phyloP scores from a whole-genome alignment of 2,888 invertebrate species.

The Pandemis cinnamomeana region DNA sequence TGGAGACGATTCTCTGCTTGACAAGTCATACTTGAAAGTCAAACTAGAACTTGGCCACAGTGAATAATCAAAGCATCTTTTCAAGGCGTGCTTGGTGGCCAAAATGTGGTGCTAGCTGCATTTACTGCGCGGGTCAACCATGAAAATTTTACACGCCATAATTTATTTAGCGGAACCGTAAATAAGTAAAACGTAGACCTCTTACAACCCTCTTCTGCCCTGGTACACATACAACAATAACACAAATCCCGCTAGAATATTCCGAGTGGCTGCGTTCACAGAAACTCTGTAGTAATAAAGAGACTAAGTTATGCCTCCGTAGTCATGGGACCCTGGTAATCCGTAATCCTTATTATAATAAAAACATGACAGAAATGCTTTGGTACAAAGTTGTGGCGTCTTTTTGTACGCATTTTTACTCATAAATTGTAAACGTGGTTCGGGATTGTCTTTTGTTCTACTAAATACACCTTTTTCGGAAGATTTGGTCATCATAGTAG shows the following conservation, averaged over 20 bases:
- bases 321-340: constrained; percentile 26
- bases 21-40: no score
- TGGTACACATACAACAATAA: constrained; percentile 20
- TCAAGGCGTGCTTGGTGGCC: not conserved
- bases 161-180: not conserved
- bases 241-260: constrained; percentile 35
- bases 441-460: not conserved
- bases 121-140: not conserved
- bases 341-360: constrained; percentile 24
- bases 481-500: no score
- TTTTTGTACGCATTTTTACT: not conserved
- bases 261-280: constrained; percentile 13
- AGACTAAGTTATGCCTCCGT: constrained; percentile 30
- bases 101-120: not conserved
- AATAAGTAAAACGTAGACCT: constrained; percentile 11
- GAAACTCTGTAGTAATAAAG: constrained; percentile 16
- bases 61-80: no score
- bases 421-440: not conserved
- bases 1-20: no score
- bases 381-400: constrained; percentile 7
- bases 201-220: constrained; percentile 3
- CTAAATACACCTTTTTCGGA: no score
- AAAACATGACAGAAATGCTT: constrained; percentile 24
- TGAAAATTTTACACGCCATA: not conserved
- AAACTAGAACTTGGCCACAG: no score